Evolutionary conservation across 1,140 invertebrate species (phyloP), one percentile per base, ranked within the genome.

Genomic region (Zaprionus gabonicus): DNA sequence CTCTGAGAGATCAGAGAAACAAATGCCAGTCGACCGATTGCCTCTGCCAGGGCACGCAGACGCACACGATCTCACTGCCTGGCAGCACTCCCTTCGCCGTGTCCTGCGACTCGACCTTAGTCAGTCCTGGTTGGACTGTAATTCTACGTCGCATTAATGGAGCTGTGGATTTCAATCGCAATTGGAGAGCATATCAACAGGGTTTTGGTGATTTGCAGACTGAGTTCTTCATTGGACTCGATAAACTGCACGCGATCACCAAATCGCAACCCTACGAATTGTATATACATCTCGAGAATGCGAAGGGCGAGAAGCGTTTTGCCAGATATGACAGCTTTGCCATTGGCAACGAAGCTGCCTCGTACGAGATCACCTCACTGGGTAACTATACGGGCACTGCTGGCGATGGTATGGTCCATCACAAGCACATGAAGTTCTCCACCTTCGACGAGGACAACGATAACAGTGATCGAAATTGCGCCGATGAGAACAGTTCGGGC

Each of bases 391-490:
- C 93, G 27, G 96, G 96, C 13, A 95, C 94, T 79, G 95, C 95
- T 67, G 95, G 93, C 10, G 95, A 97, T 91, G 95, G 95, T 0
- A 84, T 97, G 57, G 92, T 93, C 15, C 95, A 95, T 44, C 96
- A 96, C 79, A 94, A 95, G 56, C 94, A 94, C 0, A 95, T 95
- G 87, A 94, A 94, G 82, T 97, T 96, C 92, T 96, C 95, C 23
- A 96, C 96, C 0, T 93, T 93, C 12, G 96, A 97, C 75, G 80
- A 93, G 15, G 96, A 97, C 84, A 95, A 96, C 79, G 96, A 97
- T 79, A 93, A 93, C 4, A 94, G 93, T 46, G 95, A 95, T 36
- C 94, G 95, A 2, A 95, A 95, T 57, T 97, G 96, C 91, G 95
- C 96, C 0, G 84, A 94, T 44, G 93, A 94, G 64, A 95, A 95